Conservation (phyloP, 2,888 invertebrate species). For the Thymelicus acteon region DNA sequence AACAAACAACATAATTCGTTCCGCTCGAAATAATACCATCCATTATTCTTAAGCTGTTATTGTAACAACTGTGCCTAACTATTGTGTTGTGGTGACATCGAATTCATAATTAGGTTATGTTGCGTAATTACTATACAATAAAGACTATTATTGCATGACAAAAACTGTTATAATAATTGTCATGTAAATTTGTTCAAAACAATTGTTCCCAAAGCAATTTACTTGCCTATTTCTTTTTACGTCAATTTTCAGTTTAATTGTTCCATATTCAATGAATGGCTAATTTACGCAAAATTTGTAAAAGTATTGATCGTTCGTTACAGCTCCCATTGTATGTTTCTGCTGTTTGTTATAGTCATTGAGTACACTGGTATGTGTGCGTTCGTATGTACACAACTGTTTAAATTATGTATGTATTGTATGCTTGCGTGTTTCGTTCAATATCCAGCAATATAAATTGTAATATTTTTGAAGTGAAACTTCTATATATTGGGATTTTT, state of each 20-base stretch:
- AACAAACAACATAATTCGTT: conserved; percentile 11
- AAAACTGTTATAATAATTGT: conserved; percentile 28
- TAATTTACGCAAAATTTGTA: conserved; percentile 28
- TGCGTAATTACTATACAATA: conserved; percentile 21
- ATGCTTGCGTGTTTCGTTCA: background rate
- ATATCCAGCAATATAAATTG: background rate
- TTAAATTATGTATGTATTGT: background rate
- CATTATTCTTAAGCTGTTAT: conserved; percentile 18
- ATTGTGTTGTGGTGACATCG: conserved; percentile 20
- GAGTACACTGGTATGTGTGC: background rate
- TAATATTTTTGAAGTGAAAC: background rate
- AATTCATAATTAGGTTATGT: conserved; percentile 30
- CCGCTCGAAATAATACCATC: conserved; percentile 9
- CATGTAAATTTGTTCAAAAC: conserved; percentile 30
- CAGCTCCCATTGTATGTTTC: background rate
- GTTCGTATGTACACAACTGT: conserved; percentile 7
- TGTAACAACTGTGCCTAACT: conserved; percentile 25
- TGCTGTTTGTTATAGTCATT: conserved; percentile 8
- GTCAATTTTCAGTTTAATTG: conserved; percentile 15
- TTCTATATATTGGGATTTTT: no score
- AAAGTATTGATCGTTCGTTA: conserved; percentile 10
- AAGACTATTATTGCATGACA: conserved; percentile 19
- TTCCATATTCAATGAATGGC: conserved; percentile 12
- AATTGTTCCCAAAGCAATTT: conserved; percentile 26
- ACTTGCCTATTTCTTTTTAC: conserved; percentile 24